Conservation (phyloP, 2,888 invertebrate genomes). For the Poecilus cupreus region DNA sequence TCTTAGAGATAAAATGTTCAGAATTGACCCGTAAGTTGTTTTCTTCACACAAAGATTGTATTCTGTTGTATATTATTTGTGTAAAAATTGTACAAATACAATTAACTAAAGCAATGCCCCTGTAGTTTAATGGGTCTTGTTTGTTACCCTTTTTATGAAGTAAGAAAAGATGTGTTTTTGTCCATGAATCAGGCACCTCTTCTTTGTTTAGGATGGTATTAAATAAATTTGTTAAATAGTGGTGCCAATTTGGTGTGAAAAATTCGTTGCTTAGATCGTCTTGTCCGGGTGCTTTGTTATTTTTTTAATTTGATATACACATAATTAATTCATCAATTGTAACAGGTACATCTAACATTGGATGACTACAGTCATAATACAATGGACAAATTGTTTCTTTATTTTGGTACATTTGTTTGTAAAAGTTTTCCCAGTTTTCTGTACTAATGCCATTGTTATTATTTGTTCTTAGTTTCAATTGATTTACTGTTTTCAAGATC, state of each 20-base stretch:
- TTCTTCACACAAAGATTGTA: neutral
- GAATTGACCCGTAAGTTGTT: too few species aligned
- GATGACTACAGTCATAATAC: neutral
- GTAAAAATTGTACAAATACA: neutral
- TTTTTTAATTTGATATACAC: neutral
- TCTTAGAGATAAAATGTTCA: too few species aligned
- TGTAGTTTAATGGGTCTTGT: neutral
- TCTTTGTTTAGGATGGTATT: neutral
- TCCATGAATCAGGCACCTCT: neutral
- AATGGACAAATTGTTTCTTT: too few species aligned
- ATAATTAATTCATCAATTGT: neutral
- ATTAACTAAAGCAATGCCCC: neutral
- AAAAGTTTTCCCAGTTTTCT: too few species aligned
- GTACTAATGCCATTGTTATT: neutral
- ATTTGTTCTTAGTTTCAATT: neutral
- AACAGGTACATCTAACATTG: neutral
- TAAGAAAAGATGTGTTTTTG: neutral
- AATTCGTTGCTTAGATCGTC: neutral
- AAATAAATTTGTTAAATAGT: neutral
- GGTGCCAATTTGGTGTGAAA: neutral
- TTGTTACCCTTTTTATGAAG: neutral
- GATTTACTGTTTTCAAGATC: neutral
- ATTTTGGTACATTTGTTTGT: too few species aligned
- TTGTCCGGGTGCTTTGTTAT: neutral
- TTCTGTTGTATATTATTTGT: neutral